phyloP scores from a whole-genome alignment of 2,888 invertebrate genomes.

The Coremacera marginata region DNA sequence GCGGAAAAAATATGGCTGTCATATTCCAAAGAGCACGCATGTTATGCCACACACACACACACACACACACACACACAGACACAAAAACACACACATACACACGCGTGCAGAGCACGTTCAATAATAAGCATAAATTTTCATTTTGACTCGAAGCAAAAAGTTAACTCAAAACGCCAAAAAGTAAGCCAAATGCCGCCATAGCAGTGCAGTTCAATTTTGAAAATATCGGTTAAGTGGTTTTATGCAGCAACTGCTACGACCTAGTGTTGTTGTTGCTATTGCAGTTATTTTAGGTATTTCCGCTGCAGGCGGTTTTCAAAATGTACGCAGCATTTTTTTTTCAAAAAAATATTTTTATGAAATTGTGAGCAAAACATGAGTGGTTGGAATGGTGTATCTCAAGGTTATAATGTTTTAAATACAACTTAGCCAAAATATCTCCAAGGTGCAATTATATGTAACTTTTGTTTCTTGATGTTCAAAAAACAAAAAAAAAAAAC shows the following conservation, averaged over 20 bases:
- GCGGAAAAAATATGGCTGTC: conserved; percentile 1
- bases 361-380: no score
- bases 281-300: background rate
- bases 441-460: no score
- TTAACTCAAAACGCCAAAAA: background rate
- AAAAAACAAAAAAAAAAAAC: no score
- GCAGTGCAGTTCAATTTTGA: background rate
- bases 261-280: background rate
- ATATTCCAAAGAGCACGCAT: background rate
- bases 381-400: no score
- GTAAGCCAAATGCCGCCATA: background rate
- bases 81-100: background rate
- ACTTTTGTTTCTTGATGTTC: no score
- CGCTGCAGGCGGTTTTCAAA: background rate
- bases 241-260: background rate
- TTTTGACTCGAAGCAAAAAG: background rate
- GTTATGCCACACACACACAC: background rate
- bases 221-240: background rate
- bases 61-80: background rate
- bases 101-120: background rate
- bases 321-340: background rate
- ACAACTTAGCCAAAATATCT: no score
- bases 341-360: no score
- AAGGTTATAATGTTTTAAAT: no score
- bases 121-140: background rate